Evolutionary conservation across 1,140 invertebrate genomes (phyloP).

Genomic region (Drosophila persimilis): DNA sequence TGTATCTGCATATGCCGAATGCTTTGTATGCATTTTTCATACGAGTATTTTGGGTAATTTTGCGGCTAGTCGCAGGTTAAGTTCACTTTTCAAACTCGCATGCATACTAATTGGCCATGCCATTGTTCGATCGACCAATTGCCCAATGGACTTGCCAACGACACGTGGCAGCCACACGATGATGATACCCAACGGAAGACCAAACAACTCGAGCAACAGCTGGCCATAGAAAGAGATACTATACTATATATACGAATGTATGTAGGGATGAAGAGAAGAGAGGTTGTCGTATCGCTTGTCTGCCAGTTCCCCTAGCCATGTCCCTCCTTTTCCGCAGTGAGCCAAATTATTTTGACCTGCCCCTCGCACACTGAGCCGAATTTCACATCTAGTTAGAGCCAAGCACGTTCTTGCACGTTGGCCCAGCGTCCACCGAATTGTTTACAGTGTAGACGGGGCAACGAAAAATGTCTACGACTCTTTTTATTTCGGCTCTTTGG

Average conservation of each 20-base stretch:
- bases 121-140: slow-evolving; percentile 57
- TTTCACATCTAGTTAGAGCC: background rate
- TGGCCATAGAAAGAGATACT: slow-evolving; percentile 52
- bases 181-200: slow-evolving; percentile 15
- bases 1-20: slow-evolving; percentile 14
- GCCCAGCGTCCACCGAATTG: background rate
- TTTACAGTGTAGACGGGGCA: slow-evolving; percentile 31
- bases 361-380: slow-evolving; percentile 48
- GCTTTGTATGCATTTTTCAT: slow-evolving; percentile 7
- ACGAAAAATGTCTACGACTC: slow-evolving; percentile 49
- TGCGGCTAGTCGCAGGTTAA: slow-evolving; percentile 51
- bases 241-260: no score
- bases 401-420: background rate
- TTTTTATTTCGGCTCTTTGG: slow-evolving; percentile 50
- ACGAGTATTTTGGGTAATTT: slow-evolving; percentile 7
- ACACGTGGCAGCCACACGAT: slow-evolving; percentile 77
- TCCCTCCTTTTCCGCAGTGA: slow-evolving; percentile 57
- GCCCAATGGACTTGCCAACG: slow-evolving; percentile 64
- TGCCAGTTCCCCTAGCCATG: slow-evolving; percentile 7
- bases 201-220: slow-evolving; percentile 40
- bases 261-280: slow-evolving; percentile 24
- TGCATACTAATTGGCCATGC: slow-evolving; percentile 55
- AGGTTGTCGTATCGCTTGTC: slow-evolving; percentile 2
- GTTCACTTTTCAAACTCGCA: slow-evolving; percentile 72
- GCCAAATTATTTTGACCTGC: slow-evolving; percentile 73